A percentile compares a stretch with the other conserved stretches of the same genome.
Conservation (phyloP, 2,113 vertebrate genomes). For the Sturnira hondurensis region DNA sequence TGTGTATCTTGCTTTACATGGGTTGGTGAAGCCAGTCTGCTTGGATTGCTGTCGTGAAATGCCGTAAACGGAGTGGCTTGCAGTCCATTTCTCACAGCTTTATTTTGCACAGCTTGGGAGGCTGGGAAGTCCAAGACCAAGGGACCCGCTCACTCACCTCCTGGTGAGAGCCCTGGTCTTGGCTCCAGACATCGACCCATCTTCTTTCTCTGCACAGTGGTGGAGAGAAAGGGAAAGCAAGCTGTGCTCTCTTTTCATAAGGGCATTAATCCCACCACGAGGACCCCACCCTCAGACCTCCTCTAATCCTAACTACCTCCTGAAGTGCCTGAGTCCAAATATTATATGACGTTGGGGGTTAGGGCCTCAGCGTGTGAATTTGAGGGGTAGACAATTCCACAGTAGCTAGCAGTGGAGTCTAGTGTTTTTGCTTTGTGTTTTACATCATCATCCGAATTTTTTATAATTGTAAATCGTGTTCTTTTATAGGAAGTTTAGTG, state of each 20-base stretch:
- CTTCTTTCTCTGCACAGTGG: neutral
- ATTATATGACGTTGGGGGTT: neutral
- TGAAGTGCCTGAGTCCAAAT: neutral
- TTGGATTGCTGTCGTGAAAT: neutral
- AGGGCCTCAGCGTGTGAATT: neutral
- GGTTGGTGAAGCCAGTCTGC: neutral
- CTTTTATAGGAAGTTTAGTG: slow-evolving; percentile 17
- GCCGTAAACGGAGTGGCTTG: neutral
- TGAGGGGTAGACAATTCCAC: neutral
- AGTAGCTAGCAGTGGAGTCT: neutral
- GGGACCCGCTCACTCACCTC: neutral
- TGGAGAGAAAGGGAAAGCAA: neutral
- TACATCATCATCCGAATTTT: neutral
- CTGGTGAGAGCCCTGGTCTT: no score
- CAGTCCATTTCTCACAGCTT: no score
- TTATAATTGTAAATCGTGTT: neutral
- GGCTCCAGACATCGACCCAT: neutral
- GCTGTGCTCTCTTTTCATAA: neutral
- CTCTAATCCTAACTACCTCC: neutral
- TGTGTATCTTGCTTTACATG: neutral
- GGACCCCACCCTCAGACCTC: neutral
- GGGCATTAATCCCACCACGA: neutral
- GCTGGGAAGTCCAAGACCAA: neutral
- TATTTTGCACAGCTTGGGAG: neutral
- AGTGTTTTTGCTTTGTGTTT: neutral